A percentile compares a stretch with the other conserved stretches of the same genome.
phyloP scores from a whole-genome alignment of 2,797 vertebrate genomes.

The Poeciliopsis gracilis region DNA sequence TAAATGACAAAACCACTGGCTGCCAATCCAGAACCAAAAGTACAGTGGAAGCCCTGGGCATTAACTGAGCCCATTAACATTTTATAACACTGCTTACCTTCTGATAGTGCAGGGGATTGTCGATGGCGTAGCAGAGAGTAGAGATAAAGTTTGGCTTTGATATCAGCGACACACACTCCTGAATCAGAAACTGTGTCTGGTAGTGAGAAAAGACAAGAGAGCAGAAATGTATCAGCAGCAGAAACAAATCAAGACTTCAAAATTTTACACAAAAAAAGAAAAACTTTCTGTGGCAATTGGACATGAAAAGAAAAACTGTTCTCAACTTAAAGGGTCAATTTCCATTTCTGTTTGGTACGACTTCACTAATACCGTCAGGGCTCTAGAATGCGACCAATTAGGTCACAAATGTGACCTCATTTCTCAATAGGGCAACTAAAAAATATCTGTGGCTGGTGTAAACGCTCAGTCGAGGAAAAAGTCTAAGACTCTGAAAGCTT shows the following conservation, averaged over 20 bases:
- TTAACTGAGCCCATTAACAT: neutral
- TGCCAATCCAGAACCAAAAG: neutral
- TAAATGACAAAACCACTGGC: neutral
- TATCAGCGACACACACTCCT: conserved; percentile 98
- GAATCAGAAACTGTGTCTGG: conserved; percentile 99
- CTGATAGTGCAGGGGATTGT: conserved; percentile 99
- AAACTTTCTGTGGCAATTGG: no score
- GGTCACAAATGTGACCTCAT: neutral
- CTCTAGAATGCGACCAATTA: neutral
- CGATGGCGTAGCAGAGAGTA: conserved; percentile 98
- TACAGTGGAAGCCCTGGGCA: neutral
- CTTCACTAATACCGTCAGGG: neutral
- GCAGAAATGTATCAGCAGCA: conserved; percentile 42
- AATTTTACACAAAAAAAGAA: neutral
- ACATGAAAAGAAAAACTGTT: neutral
- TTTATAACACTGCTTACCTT: conserved; percentile 84
- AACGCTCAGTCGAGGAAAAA: neutral
- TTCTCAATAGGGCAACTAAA: neutral
- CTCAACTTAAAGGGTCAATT: neutral
- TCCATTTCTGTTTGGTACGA: neutral
- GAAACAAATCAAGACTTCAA: conserved; percentile 33
- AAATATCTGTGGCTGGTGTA: neutral
- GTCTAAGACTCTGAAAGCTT: neutral
- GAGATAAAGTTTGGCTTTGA: conserved; percentile 99
- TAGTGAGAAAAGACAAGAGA: conserved; percentile 13